These are phyloP conservation scores for Lymantria dispar DNA, from an alignment of 2,888 invertebrate species.

Conservation along the genomic window DNA sequence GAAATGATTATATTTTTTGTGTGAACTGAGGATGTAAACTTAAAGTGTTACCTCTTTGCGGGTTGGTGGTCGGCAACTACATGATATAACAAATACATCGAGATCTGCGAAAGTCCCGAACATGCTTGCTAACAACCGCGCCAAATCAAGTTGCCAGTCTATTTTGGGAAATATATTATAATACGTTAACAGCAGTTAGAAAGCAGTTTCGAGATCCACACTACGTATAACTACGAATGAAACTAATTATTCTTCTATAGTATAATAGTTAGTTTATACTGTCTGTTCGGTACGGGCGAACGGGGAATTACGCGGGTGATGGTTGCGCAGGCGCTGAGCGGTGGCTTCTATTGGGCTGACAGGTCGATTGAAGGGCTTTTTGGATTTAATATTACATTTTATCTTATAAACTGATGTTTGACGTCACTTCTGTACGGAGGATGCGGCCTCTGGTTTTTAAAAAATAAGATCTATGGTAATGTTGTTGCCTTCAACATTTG, in stretches of 20 bases:
- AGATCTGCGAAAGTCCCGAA: constrained; percentile 53
- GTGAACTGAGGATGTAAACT: constrained; percentile 72
- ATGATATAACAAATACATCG: constrained; percentile 81
- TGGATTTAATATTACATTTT: constrained; percentile 87
- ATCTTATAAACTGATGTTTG: constrained; percentile 86
- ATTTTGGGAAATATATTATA: neutral
- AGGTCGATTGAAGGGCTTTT: constrained; percentile 95
- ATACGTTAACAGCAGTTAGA: constrained; percentile 16
- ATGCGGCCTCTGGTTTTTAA: constrained; percentile 88
- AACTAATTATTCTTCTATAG: constrained; percentile 82
- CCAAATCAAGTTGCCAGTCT: constrained; percentile 3
- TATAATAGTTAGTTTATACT: constrained; percentile 78
- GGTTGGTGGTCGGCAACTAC: constrained; percentile 72
- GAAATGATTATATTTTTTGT: constrained; percentile 44
- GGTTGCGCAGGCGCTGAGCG: constrained; percentile 60
- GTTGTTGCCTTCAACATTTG: constrained; percentile 92
- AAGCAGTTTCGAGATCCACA: constrained; percentile 49
- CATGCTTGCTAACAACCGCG: constrained; percentile 35
- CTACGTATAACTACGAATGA: constrained; percentile 81
- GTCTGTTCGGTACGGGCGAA: constrained; percentile 64
- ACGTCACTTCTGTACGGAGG: constrained; percentile 98
- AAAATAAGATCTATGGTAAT: constrained; percentile 33
- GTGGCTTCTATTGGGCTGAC: constrained; percentile 85
- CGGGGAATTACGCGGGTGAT: constrained; percentile 49
- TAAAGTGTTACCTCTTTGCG: constrained; percentile 59